These are phyloP conservation scores for Anguilla anguilla DNA, from an alignment of 2,797 vertebrate species.

Conservation along the genomic window DNA sequence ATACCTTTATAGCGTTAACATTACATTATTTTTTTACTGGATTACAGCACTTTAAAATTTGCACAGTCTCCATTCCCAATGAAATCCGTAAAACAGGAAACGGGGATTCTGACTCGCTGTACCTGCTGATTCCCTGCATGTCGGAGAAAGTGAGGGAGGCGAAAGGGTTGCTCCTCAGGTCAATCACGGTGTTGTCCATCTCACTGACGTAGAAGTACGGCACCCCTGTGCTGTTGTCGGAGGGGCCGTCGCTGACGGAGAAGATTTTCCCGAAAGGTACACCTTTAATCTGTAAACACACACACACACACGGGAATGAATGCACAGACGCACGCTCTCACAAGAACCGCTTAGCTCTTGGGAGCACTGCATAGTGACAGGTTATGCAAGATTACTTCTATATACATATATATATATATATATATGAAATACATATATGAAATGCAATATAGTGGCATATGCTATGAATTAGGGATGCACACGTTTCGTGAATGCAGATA, in stretches of 20 bases:
- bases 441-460: not conserved
- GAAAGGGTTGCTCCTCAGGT: conserved; percentile 78
- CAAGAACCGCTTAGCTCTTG: not conserved
- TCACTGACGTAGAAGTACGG: conserved; percentile 84
- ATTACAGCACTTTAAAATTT: not conserved
- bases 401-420: not conserved
- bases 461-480: not conserved
- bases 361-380: not conserved
- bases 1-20: not conserved
- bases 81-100: not conserved
- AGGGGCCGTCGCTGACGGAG: conserved; percentile 83
- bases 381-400: not conserved
- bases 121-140: conserved; percentile 85
- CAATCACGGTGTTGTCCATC: conserved; percentile 76
- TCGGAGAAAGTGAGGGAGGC: conserved; percentile 85
- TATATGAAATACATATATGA: not conserved
- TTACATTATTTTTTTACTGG: not conserved
- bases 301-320: not conserved
- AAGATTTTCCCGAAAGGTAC: conserved; percentile 86
- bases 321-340: not conserved
- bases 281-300: conserved; percentile 77
- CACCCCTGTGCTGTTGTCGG: conserved; percentile 85
- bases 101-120: conserved; percentile 26
- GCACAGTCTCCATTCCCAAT: not conserved
- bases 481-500: not conserved